These are phyloP conservation scores for Chymomyza amoena DNA, from an alignment of 2,888 invertebrate species.

Conservation along the genomic window DNA sequence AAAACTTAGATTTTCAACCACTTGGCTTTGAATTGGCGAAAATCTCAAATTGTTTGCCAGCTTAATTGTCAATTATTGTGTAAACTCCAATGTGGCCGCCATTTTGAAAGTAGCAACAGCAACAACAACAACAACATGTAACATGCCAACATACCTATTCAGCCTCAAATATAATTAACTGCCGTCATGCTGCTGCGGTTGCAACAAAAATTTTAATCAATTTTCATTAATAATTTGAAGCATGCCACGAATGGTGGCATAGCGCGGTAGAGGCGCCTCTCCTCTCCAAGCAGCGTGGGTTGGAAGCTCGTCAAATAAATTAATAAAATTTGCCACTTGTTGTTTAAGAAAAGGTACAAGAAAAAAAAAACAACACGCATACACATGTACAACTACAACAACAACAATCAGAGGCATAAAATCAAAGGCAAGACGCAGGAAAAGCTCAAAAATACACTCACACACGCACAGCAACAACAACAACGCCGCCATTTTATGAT, in stretches of 20 bases:
- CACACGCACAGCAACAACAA: neutral
- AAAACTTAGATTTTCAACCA: neutral
- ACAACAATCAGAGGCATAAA: neutral
- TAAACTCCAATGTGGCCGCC: neutral
- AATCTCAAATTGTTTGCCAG: neutral
- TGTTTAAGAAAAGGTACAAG: neutral
- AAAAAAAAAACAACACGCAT: neutral
- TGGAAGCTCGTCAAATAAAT: constrained; percentile 2
- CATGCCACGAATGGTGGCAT: neutral
- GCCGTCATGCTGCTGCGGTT: neutral
- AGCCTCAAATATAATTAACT: neutral
- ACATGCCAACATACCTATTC: too few relatives aligned
- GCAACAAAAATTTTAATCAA: constrained; percentile 1
- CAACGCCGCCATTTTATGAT: neutral
- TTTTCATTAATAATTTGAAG: neutral
- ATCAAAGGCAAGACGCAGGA: neutral
- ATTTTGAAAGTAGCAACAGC: neutral
- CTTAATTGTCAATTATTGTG: neutral
- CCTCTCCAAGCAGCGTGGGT: neutral
- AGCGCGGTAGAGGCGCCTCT: too few relatives aligned
- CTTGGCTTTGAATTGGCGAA: neutral
- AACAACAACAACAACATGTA: too few relatives aligned
- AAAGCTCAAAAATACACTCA: too few relatives aligned
- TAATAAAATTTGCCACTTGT: constrained; percentile 11
- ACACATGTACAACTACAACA: neutral